phyloP scores from a whole-genome alignment of 2,888 invertebrate genomes.

The Uropetala carovei region DNA sequence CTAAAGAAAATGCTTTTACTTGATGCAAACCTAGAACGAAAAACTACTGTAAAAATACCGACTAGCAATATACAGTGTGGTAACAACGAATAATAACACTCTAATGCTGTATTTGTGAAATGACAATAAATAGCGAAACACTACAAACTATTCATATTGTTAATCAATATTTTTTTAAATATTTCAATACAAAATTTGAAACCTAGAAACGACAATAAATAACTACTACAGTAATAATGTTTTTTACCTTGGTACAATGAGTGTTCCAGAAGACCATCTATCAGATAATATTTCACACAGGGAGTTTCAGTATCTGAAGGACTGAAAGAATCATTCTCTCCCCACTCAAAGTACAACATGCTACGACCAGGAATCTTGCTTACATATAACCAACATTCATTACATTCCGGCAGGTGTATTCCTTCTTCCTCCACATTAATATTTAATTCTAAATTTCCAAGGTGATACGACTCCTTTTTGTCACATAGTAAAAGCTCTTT shows the following conservation, averaged over 20 bases:
- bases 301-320: conserved; percentile 66
- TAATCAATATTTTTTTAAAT: neutral
- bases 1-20: neutral
- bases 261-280: conserved; percentile 65
- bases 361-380: conserved; percentile 70
- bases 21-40: conserved; percentile 17
- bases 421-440: neutral
- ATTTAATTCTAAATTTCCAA: conserved; percentile 35
- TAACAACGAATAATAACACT: neutral
- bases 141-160: neutral
- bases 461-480: neutral
- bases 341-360: conserved; percentile 72
- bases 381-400: conserved; percentile 72
- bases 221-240: neutral
- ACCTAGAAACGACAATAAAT: neutral
- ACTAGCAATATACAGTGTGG: neutral
- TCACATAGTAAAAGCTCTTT: neutral
- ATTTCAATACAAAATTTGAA: neutral
- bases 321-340: conserved; percentile 68
- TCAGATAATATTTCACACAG: conserved; percentile 65
- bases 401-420: conserved; percentile 4
- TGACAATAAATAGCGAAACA: neutral
- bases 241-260: conserved; percentile 65
- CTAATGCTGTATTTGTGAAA: neutral
- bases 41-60: neutral